phyloP scores from a whole-genome alignment of 2,888 invertebrate species.

The Athetis lepigone region DNA sequence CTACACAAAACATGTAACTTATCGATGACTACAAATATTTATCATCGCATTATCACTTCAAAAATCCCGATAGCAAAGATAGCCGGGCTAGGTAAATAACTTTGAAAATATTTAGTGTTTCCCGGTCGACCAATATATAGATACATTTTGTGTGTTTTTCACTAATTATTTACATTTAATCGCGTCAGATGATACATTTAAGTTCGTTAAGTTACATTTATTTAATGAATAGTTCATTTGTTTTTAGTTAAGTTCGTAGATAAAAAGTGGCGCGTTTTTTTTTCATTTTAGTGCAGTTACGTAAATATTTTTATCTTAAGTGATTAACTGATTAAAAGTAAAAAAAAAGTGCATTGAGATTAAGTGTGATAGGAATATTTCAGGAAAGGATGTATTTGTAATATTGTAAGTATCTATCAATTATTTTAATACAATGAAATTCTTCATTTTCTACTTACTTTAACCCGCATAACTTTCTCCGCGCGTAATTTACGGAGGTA shows the following conservation, averaged over 20 bases:
- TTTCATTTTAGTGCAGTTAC: conserved; percentile 21
- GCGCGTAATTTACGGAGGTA: no score
- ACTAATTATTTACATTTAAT: conserved; percentile 12
- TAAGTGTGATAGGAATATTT: conserved; percentile 14
- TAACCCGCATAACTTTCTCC: no score
- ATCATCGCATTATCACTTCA: conserved; percentile 51
- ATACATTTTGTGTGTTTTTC: conserved; percentile 11
- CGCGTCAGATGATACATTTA: conserved; percentile 6
- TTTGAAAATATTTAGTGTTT: conserved; percentile 44
- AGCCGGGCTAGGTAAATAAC: conserved; percentile 22
- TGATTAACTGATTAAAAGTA: conserved; percentile 28
- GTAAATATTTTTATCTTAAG: conserved; percentile 32
- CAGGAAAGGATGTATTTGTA: background rate
- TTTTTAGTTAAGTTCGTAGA: background rate
- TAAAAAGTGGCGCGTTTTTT: background rate
- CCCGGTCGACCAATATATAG: conserved; percentile 3
- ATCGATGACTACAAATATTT: conserved; percentile 38
- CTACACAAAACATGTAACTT: background rate
- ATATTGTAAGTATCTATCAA: background rate
- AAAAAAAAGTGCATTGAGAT: conserved; percentile 23
- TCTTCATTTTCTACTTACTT: background rate
- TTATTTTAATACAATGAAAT: background rate
- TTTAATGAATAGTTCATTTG: background rate
- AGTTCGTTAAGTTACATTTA: background rate
- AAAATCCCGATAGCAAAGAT: conserved; percentile 47